These are phyloP conservation scores for Aix galericulata DNA, from an alignment of 2,113 vertebrate genomes.

Conservation along the genomic window DNA sequence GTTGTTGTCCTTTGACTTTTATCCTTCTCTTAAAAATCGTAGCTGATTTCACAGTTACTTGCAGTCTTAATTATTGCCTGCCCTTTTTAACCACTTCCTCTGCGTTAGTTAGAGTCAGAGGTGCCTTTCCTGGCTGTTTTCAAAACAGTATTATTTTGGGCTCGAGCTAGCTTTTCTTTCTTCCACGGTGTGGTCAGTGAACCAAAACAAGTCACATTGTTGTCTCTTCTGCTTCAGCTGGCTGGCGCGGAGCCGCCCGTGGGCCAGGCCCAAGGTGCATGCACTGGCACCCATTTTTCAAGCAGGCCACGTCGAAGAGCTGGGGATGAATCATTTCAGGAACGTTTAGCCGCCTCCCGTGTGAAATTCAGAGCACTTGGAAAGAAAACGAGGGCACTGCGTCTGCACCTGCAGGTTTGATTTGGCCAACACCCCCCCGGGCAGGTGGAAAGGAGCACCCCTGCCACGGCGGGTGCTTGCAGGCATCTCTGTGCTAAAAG, in stretches of 20 bases:
- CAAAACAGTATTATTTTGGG: neutral
- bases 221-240: neutral
- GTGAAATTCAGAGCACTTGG: neutral
- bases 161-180: slow-evolving; percentile 11
- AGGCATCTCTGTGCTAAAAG: neutral
- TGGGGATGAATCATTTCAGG: neutral
- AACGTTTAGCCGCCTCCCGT: neutral
- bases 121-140: neutral
- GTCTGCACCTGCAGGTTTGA: neutral
- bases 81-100: neutral
- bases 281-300: neutral
- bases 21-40: neutral
- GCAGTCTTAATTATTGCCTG: neutral
- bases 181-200: slow-evolving; percentile 30
- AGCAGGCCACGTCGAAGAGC: neutral
- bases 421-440: neutral
- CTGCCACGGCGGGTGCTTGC: neutral
- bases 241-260: slow-evolving; percentile 6
- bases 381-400: neutral
- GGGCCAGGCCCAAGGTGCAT: neutral
- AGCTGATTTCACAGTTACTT: neutral
- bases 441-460: neutral
- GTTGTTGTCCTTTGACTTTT: neutral
- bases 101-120: neutral
- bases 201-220: neutral